Conservation (phyloP, 2,888 invertebrate genomes). For the Synergus japonicus region DNA sequence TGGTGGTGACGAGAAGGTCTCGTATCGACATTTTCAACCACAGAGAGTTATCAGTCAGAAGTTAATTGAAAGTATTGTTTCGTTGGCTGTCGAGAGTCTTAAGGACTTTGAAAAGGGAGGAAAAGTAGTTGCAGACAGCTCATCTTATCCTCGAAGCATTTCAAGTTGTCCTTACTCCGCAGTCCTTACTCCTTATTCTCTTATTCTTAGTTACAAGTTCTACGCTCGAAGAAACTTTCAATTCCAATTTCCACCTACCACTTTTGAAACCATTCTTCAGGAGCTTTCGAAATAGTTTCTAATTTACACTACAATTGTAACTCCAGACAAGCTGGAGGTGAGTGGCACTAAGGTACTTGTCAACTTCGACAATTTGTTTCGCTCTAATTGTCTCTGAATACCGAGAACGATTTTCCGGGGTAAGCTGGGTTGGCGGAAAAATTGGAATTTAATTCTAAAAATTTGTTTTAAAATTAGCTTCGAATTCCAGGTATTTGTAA, state of each 20-base stretch:
- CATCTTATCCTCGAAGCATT: constrained; percentile 11
- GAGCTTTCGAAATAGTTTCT: constrained; percentile 27
- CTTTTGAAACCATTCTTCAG: constrained; percentile 6
- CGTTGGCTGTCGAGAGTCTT: constrained; percentile 21
- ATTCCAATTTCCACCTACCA: constrained; percentile 32
- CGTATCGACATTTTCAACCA: constrained; percentile 17
- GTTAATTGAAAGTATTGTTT: constrained; percentile 39
- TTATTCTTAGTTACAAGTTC: not conserved
- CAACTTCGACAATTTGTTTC: constrained; percentile 23
- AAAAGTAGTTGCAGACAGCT: constrained; percentile 37
- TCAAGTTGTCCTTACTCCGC: constrained; percentile 1
- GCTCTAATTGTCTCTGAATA: constrained; percentile 15
- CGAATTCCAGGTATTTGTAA: not conserved
- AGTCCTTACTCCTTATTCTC: too few relatives aligned
- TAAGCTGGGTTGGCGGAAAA: not conserved
- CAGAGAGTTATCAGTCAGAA: constrained; percentile 19
- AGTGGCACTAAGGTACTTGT: constrained; percentile 8
- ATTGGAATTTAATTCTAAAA: not conserved
- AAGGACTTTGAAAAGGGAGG: constrained; percentile 13
- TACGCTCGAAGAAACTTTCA: constrained; percentile 33
- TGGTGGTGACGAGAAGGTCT: not conserved
- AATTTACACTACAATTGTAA: constrained; percentile 17
- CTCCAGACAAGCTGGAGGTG: constrained; percentile 15
- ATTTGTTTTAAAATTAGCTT: not conserved
- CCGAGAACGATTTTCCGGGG: not conserved